Evolutionary conservation across 2,888 invertebrate species (phyloP), one percentile per base, ranked within the genome.

Genomic region (Sthenelais limicola): DNA sequence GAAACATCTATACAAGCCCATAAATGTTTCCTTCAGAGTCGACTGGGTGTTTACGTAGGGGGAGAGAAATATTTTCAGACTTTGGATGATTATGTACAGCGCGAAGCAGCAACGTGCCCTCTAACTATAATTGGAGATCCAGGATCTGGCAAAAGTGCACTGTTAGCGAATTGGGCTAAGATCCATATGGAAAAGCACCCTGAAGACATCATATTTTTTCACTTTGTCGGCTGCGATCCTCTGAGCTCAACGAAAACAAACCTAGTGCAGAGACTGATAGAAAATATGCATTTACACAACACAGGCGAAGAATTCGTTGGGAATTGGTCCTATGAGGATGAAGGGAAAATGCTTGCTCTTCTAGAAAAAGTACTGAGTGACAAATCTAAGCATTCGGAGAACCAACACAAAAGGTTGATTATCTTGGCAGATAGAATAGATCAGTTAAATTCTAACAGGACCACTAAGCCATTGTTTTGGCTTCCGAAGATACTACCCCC

Each of bases 401-500:
- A 56, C 21, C 18, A 56, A 56, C n/a, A 56, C 28, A 56, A 56
- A 21, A 56, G 30, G 12, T 3, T 56, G 7, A 32, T 56, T 32
- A 28, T 56, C 33, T 32, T 56, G 32, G 18, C 33, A 33, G 56
- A 56, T 21, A 32, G 21, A 33, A 21, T 56, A 3, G 32, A 56
- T n/a, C 30, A 56, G 18, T 33, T 56, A 3, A 28, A 24, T 33
- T 3, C 18, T 28, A 4, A 4, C 18, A 56, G 33, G 21, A 28
- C 28, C 18, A 18, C 32, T 5, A 56, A 33, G 56, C 56, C 56
- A 21, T 56, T 56, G 18, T 56, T 56, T 15, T 56, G 56, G 56
- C 56, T 56, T 24, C 56, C 56, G n/a, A 56, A 56, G n/a, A 24
- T 18, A 3, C 12, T 56, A 18, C 56, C 56, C 30, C 30, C 18